Percentiles rank a stretch among this genome's conserved stretches.
These are phyloP conservation scores for Phortica variegata DNA, from an alignment of 1,140 invertebrate genomes.

Conservation along the genomic window DNA sequence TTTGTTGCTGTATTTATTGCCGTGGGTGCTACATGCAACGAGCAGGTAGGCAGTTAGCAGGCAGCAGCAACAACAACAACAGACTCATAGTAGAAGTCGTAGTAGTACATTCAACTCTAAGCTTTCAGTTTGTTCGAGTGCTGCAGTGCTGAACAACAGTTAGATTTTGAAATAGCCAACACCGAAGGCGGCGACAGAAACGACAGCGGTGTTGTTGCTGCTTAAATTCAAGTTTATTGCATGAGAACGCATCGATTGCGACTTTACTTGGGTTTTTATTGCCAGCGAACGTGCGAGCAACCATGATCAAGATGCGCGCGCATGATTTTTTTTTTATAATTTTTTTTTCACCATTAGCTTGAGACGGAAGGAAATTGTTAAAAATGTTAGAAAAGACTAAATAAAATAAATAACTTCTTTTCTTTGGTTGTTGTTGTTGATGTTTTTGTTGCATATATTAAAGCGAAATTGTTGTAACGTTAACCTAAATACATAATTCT, in stretches of 20 bases:
- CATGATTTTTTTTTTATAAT: background rate
- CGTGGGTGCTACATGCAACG: no score
- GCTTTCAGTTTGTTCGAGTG: constrained; percentile 48
- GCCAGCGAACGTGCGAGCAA: background rate
- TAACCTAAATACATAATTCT: constrained; percentile 52
- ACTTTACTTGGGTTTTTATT: constrained; percentile 17
- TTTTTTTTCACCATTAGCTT: constrained; percentile 9
- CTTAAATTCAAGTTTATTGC: constrained; percentile 40
- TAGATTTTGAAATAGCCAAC: constrained; percentile 52
- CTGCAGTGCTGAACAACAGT: no score
- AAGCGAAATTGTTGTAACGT: constrained; percentile 36
- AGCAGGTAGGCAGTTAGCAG: no score
- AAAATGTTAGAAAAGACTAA: constrained; percentile 7
- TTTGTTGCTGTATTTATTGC: constrained; percentile 24
- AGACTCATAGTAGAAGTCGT: no score
- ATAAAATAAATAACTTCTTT: no score
- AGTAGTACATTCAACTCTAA: constrained; percentile 46
- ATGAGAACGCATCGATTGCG: constrained; percentile 35
- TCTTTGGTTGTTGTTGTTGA: background rate
- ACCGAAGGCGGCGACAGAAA: constrained; percentile 21
- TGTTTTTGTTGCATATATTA: background rate
- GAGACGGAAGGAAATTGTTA: constrained; percentile 45
- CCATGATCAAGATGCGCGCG: no score
- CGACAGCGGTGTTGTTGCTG: constrained; percentile 5
- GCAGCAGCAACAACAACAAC: no score